Base-by-base conservation (phyloP, 2,888 invertebrate genomes). In the Germaria angustata region DNA sequence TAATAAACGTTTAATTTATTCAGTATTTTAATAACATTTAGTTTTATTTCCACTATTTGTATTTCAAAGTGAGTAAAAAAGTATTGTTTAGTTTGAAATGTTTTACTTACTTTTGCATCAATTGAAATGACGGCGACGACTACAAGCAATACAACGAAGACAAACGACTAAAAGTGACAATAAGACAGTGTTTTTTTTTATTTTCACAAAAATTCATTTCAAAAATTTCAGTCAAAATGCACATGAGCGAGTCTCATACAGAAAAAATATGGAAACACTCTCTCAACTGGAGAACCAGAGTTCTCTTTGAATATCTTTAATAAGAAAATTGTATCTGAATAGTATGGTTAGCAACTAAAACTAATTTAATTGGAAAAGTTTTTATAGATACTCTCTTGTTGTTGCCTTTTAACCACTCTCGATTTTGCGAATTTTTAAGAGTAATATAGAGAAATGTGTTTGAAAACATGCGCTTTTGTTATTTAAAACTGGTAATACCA, bases 101-200 rank as follows among this genome's bases (percentile, higher is more conserved):
- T 80, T 87, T 88, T 89, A 90, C 90, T 89, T 89, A 89, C 90
- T 90, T 89, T 89, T 87, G 90, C 87, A 85, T 89, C 88, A 89
- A 90, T 87, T 88, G 87, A 89, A 89, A 90, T 86, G 86, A 89
- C 88, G 88, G 89, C 89, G 87, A 89, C 88, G 89, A 90, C 89
- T 89, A 90, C 89, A 89, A 89, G 89, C 87, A 89, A 89, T 87
- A 89, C 85, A 80, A 88, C 87, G 86, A 87, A 86, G 86, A 85
- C 86, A 86, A 87, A 88, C 87, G 86, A 88, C 88, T 90, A 86
- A 89, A 88, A 88, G 86, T 87, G 88, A 89, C 86, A 79, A 75
- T 66, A 73, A 76, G 75, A 82, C 79, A 75, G 75, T 69, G 63
- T 78, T 61, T 57, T 81, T 65, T 72, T 76, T 71, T 66, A 46